These are phyloP conservation scores for Cairina moschata DNA, from an alignment of 2,113 vertebrate genomes.

Conservation along the genomic window DNA sequence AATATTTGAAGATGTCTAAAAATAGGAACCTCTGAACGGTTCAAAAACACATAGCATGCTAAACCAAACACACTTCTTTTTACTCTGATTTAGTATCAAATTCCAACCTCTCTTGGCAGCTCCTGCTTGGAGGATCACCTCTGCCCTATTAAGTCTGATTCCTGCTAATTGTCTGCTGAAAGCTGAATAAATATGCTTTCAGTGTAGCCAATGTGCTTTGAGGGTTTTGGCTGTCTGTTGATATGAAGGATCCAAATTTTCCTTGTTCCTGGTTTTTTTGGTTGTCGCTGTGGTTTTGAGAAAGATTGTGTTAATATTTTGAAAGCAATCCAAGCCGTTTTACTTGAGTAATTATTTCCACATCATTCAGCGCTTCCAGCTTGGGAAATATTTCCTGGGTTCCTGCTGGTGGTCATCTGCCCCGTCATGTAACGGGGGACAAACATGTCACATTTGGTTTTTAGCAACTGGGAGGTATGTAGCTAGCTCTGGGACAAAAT, in stretches of 20 bases:
- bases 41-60: neutral
- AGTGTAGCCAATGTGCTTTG: conserved; percentile 23
- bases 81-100: neutral
- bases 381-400: conserved; percentile 14
- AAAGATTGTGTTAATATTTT: conserved; percentile 38
- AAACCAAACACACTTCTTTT: neutral
- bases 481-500: conserved; percentile 20
- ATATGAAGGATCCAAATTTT: conserved; percentile 34
- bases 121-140: neutral
- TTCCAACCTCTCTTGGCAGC: conserved; percentile 7
- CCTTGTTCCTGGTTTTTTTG: neutral
- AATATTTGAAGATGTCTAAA: neutral
- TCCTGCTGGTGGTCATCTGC: neutral
- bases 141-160: conserved; percentile 18
- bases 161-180: conserved; percentile 56
- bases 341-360: conserved; percentile 23
- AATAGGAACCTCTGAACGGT: neutral
- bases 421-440: neutral
- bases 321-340: conserved; percentile 3
- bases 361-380: neutral
- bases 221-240: conserved; percentile 45
- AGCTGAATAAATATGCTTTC: conserved; percentile 54
- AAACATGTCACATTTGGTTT: neutral
- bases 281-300: conserved; percentile 43
- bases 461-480: neutral